Percentiles rank a stretch among this genome's conserved stretches.
phyloP scores from a whole-genome alignment of 2,113 vertebrate genomes.

The Cottus gobio region DNA sequence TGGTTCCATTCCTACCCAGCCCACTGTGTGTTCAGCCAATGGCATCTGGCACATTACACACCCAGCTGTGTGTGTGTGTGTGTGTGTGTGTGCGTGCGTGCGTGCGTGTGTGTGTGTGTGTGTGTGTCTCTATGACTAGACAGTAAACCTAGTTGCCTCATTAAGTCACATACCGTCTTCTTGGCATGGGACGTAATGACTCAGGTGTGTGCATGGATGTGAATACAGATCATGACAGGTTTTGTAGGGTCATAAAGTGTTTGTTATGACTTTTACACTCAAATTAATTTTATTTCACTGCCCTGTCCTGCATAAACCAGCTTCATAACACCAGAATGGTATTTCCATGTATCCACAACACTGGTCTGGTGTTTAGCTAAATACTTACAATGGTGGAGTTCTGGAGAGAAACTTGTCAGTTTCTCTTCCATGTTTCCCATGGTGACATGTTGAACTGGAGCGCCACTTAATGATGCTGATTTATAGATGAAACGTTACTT shows the following conservation, averaged over 20 bases:
- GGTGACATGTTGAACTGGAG: background rate
- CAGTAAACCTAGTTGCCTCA: conserved; percentile 61
- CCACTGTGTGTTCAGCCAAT: conserved; percentile 55
- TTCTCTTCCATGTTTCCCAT: background rate
- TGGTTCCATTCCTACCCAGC: conserved; percentile 51
- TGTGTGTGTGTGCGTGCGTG: too few species aligned
- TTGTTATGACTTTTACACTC: conserved; percentile 58
- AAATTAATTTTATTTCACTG: conserved; percentile 57
- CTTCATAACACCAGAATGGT: conserved; percentile 26
- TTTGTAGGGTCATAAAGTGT: conserved; percentile 51
- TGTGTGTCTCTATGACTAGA: conserved; percentile 40
- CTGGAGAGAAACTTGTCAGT: background rate
- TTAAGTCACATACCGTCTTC: conserved; percentile 57
- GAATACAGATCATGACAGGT: conserved; percentile 43
- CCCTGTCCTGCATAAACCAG: conserved; percentile 46
- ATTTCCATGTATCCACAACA: conserved; percentile 20
- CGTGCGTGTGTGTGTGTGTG: too few species aligned
- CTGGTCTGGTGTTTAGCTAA: conserved; percentile 1
- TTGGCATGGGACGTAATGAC: conserved; percentile 40
- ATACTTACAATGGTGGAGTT: background rate
- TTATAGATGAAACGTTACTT: background rate
- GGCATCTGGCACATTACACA: conserved; percentile 65
- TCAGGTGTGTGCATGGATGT: conserved; percentile 34
- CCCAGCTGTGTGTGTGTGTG: conserved; percentile 57
- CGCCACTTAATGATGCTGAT: background rate